Base-by-base conservation (phyloP, 2,797 vertebrate species). In the Sebastes iracundus region DNA sequence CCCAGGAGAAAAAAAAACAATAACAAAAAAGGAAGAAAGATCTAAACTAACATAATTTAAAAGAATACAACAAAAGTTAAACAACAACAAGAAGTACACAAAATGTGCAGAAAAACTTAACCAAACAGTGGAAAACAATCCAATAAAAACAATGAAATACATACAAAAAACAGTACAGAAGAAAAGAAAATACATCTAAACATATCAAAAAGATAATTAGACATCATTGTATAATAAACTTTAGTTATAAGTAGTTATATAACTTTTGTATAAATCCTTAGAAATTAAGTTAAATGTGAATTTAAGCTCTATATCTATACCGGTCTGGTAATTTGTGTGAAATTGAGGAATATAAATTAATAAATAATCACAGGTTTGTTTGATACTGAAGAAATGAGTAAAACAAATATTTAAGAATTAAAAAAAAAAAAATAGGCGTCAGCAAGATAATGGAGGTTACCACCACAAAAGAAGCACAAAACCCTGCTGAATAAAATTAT, bases 381-480 rank as follows among this genome's bases (percentile, higher is more conserved):
- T 53, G 18, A 53, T 25, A 69, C 30, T 46, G 16, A 72, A 66
- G 30, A 46, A 71, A 35, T 30, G 0, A 49, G 49, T 52, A 30
- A 20, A 77, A 71, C 8, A 85, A 68, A 69, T n/a, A 59, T 33
- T 49, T 2, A 67, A 62, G 13, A 11, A n/a, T 76, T 42, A 6
- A 14, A 42, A 42, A 42, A 38, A 38, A 38, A 38, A 14, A 38
- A 38, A 68, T 56, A 78, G 68, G 42, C 55, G 75, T 92, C 35
- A 38, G 82, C 35, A 78, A 82, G 79, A 89, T 89, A 86, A 86
- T 62, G 76, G 63, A 82, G 69, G 76, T 30, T 27, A 14, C 35
- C 27, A 35, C 27, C 72, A 84, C 53, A 90, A 90, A 71, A 87
- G 68, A 81, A 65, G 25, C 79, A 82, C 63, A 88, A 38, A 85